Conservation (phyloP, 2,797 vertebrate genomes). For the Fistularia tabacaria region DNA sequence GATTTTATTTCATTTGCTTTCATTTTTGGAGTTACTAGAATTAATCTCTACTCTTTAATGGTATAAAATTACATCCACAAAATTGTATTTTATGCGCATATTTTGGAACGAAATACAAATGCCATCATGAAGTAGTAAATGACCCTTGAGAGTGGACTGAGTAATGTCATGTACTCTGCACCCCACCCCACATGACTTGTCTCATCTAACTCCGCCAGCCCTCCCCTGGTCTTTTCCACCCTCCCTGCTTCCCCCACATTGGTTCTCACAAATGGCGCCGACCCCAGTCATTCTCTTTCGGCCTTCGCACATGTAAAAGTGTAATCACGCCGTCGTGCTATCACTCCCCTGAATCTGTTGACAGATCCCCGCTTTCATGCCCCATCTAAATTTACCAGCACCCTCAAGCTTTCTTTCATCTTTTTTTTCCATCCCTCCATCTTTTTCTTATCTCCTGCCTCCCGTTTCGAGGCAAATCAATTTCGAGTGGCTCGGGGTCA, state of each 20-base stretch:
- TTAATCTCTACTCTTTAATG: too few relatives aligned
- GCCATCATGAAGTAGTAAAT: too few relatives aligned
- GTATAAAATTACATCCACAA: too few relatives aligned
- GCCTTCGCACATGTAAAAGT: conserved; percentile 13
- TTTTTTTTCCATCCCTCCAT: conserved; percentile 1
- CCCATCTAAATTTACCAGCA: conserved; percentile 25
- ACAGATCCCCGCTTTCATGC: conserved; percentile 13
- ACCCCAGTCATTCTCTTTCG: neutral
- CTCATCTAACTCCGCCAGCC: conserved; percentile 2
- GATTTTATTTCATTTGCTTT: too few relatives aligned
- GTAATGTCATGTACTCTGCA: neutral
- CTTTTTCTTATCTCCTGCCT: conserved; percentile 26
- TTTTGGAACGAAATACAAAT: too few relatives aligned
- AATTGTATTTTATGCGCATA: too few relatives aligned
- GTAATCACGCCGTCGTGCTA: conserved; percentile 1
- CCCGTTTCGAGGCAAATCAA: conserved; percentile 53
- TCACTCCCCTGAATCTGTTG: conserved; percentile 14
- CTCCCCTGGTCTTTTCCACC: neutral
- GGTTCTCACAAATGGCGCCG: neutral
- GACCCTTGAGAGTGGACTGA: too few relatives aligned
- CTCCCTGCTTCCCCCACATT: neutral
- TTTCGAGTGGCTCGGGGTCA: conserved; percentile 49
- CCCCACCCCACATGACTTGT: conserved; percentile 8
- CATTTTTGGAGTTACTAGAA: too few relatives aligned
- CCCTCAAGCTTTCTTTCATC: neutral